Conservation (phyloP, 2,888 invertebrate genomes). For the Actias luna region DNA sequence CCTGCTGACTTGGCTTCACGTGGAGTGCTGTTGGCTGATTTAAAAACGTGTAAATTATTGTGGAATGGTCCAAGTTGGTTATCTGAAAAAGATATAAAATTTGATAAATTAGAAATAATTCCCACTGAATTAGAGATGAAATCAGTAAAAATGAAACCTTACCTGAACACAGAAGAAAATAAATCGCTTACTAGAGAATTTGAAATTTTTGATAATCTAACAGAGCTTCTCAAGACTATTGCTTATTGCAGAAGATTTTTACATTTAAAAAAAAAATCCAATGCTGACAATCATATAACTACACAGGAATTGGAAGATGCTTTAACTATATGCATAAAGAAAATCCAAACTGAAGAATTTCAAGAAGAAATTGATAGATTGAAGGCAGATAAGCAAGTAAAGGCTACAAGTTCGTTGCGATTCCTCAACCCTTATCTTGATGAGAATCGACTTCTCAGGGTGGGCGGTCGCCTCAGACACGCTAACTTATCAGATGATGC, state of each 20-base stretch:
- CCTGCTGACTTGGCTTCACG: constrained; percentile 31
- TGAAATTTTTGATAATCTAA: constrained; percentile 20
- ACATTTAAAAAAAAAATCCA: constrained; percentile 21
- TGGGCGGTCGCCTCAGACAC: no score
- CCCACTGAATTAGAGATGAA: constrained; percentile 22
- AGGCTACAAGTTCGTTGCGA: constrained; percentile 22
- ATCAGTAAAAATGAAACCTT: constrained; percentile 18
- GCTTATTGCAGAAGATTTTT: constrained; percentile 24
- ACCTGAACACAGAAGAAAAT: constrained; percentile 13
- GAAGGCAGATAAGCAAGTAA: constrained; percentile 18
- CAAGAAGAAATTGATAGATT: constrained; percentile 21
- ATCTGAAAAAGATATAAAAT: constrained; percentile 19
- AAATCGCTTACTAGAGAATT: constrained; percentile 14
- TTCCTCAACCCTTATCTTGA: constrained; percentile 26
- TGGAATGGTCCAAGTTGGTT: constrained; percentile 30
- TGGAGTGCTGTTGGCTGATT: constrained; percentile 21
- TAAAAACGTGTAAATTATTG: constrained; percentile 23
- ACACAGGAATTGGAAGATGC: constrained; percentile 25
- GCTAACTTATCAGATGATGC: no score
- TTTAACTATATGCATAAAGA: constrained; percentile 23
- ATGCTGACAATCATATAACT: constrained; percentile 17
- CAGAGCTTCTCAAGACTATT: constrained; percentile 20
- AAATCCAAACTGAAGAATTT: constrained; percentile 25
- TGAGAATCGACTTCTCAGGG: constrained; percentile 24
- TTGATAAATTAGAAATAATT: constrained; percentile 15